Evolutionary conservation across 2,113 vertebrate genomes (phyloP).

Genomic region (Ameiurus melas): DNA sequence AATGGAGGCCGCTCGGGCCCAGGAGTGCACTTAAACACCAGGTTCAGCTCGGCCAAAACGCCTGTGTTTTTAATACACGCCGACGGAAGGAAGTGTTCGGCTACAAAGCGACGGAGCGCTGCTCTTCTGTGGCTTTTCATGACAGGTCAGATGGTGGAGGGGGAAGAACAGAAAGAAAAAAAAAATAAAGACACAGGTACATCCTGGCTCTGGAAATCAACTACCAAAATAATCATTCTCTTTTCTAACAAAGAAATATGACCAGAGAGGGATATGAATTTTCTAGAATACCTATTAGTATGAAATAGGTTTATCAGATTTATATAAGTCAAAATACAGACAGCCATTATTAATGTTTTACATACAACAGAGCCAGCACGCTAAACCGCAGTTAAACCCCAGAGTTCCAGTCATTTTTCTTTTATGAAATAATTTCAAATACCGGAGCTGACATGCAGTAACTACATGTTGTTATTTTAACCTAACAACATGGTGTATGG

Average conservation of each 20-base stretch:
- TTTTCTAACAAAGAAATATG: slow-evolving; percentile 51
- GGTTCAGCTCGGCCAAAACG: slow-evolving; percentile 62
- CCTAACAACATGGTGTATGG: background rate
- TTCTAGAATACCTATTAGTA: slow-evolving; percentile 56
- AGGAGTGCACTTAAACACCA: slow-evolving; percentile 54
- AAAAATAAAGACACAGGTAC: slow-evolving; percentile 13
- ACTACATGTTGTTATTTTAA: background rate
- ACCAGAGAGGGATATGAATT: slow-evolving; percentile 47
- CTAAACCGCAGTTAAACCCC: background rate
- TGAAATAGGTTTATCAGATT: slow-evolving; percentile 11
- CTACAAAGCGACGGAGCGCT: slow-evolving; percentile 58
- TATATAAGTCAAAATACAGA: background rate
- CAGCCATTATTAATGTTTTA: slow-evolving; percentile 18
- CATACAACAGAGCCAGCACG: background rate
- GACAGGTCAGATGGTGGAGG: slow-evolving; percentile 28
- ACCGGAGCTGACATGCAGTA: background rate
- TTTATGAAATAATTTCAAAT: background rate
- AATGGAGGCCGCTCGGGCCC: slow-evolving; percentile 58
- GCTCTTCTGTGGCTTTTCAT: slow-evolving; percentile 54
- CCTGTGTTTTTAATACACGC: slow-evolving; percentile 57
- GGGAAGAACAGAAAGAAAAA: background rate
- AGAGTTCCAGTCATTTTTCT: background rate
- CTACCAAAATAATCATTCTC: slow-evolving; percentile 4
- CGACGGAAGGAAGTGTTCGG: slow-evolving; percentile 55
- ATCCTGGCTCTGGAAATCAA: slow-evolving; percentile 49